Conservation (phyloP, 2,888 invertebrate genomes). For the Cephus sareptanus region DNA sequence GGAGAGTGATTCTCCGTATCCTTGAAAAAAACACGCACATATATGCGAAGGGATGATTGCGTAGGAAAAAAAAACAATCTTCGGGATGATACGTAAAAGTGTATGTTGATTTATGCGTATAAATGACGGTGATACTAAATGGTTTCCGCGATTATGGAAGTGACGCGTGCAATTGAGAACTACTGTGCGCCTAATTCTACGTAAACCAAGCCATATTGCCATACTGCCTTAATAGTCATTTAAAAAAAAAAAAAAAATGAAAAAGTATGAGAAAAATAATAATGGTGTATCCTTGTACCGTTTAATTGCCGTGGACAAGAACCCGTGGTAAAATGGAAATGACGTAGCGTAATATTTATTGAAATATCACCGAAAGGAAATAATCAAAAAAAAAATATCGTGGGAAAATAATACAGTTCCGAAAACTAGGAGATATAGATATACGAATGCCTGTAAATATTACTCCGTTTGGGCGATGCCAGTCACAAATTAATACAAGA, state of each 20-base stretch:
- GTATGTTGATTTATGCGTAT: slow-evolving; percentile 10
- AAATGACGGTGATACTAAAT: too few relatives aligned
- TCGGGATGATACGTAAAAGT: slow-evolving; percentile 13
- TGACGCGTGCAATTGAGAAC: background rate
- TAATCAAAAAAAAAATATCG: background rate
- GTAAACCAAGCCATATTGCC: slow-evolving; percentile 59
- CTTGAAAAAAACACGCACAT: slow-evolving; percentile 28
- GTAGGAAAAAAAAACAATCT: slow-evolving; percentile 3
- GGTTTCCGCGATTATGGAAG: too few relatives aligned
- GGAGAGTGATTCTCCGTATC: too few relatives aligned
- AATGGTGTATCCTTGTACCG: background rate
- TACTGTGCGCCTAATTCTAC: slow-evolving; percentile 12
- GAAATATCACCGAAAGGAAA: too few relatives aligned
- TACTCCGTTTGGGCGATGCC: background rate
- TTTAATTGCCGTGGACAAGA: too few relatives aligned
- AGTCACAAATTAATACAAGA: background rate
- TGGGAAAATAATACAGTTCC: background rate
- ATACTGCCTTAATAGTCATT: slow-evolving; percentile 63
- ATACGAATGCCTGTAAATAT: slow-evolving; percentile 1
- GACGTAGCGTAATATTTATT: too few relatives aligned
- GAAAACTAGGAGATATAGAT: too few relatives aligned
- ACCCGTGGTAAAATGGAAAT: too few relatives aligned
- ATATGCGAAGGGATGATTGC: background rate
- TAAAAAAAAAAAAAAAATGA: slow-evolving; percentile 27
- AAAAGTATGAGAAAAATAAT: background rate